A percentile compares a stretch with the other conserved stretches of the same genome.
phyloP scores from a whole-genome alignment of 2,113 vertebrate species.

The Hippolais icterina region DNA sequence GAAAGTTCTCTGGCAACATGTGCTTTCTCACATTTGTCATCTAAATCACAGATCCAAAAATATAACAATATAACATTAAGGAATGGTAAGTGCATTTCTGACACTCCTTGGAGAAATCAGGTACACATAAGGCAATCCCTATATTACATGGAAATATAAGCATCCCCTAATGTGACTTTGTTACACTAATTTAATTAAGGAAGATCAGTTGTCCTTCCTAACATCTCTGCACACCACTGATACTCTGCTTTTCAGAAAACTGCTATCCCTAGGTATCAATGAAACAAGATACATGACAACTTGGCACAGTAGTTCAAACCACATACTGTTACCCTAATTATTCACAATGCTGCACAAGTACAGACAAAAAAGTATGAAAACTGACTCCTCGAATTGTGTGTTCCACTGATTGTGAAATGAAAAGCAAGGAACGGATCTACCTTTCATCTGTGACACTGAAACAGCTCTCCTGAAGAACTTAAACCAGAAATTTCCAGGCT shows the following conservation, averaged over 20 bases:
- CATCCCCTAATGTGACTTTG: background rate
- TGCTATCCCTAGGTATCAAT: background rate
- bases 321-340: background rate
- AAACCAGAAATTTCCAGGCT: background rate
- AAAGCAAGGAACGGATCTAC: background rate
- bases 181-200: background rate
- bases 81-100: background rate
- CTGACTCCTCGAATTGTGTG: background rate
- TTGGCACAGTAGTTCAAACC: background rate
- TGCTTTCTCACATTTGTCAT: constrained; percentile 57
- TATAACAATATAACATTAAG: constrained; percentile 4
- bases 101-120: constrained; percentile 18
- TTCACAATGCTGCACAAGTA: background rate
- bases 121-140: background rate
- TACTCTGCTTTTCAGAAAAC: background rate
- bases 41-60: constrained; percentile 37
- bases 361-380: background rate
- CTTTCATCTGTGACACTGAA: background rate
- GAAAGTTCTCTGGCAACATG: constrained; percentile 58
- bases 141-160: background rate
- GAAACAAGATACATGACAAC: background rate
- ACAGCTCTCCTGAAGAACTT: background rate
- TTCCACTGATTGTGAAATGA: background rate
- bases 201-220: background rate
- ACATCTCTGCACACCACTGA: background rate